Evolutionary conservation across 2,113 vertebrate species (phyloP).

Genomic region (Miniopterus natalensis): DNA sequence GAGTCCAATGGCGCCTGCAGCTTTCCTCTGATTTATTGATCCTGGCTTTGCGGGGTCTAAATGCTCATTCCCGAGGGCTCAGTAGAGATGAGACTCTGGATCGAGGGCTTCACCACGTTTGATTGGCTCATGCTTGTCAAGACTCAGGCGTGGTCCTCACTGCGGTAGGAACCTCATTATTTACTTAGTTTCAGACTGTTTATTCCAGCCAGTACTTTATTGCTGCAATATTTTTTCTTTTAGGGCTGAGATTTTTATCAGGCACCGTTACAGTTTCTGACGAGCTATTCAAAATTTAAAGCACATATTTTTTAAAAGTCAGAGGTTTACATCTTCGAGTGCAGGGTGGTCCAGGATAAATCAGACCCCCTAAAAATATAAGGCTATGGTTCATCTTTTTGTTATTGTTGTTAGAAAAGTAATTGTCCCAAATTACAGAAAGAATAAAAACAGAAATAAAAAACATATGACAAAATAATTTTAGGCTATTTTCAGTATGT

Average conservation of each 20-base stretch:
- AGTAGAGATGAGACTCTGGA: slow-evolving; percentile 31
- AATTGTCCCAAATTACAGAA: slow-evolving; percentile 52
- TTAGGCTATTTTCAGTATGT: neutral
- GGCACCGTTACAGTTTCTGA: slow-evolving; percentile 51
- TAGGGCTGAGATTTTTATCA: slow-evolving; percentile 63
- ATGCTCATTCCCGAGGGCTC: neutral
- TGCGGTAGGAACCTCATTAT: slow-evolving; percentile 42
- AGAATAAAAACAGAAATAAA: slow-evolving; percentile 15
- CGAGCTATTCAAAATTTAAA: slow-evolving; percentile 44
- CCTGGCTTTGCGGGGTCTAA: slow-evolving; percentile 25
- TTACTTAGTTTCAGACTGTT: slow-evolving; percentile 41
- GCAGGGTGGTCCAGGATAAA: slow-evolving; percentile 1
- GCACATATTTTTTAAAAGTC: neutral
- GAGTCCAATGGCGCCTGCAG: slow-evolving; percentile 57
- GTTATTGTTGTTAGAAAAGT: slow-evolving; percentile 40
- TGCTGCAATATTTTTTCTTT: slow-evolving; percentile 41
- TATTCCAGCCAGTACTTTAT: neutral
- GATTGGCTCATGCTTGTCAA: slow-evolving; percentile 35
- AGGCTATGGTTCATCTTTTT: neutral
- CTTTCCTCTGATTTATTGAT: slow-evolving; percentile 51
- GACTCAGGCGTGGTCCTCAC: slow-evolving; percentile 53
- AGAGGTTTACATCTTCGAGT: slow-evolving; percentile 20
- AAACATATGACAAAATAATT: slow-evolving; percentile 11
- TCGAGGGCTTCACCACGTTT: slow-evolving; percentile 26
- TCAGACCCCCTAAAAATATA: slow-evolving; percentile 10